Evolutionary conservation across 2,888 invertebrate genomes (phyloP).

Genomic region (Ophion ellenae): DNA sequence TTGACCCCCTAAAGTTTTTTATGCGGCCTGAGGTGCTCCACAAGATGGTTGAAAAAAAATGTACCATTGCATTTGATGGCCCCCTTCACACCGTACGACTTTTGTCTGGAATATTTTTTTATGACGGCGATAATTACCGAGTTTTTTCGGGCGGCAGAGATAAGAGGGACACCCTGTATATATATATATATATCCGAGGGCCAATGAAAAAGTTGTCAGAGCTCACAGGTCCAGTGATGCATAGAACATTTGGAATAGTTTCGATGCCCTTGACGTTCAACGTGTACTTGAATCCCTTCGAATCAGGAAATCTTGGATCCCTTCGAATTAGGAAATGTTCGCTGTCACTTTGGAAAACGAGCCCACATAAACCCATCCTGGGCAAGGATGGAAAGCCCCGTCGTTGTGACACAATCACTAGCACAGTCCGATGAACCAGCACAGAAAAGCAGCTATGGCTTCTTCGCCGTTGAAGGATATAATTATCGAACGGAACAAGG

Average conservation of each 20-base stretch:
- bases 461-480: constrained; percentile 6
- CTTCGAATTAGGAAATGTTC: constrained; percentile 8
- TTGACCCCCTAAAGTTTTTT: too few relatives aligned
- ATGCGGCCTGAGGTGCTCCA: too few relatives aligned
- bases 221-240: constrained; percentile 4
- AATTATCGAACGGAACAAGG: constrained; percentile 7
- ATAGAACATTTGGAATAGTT: background rate
- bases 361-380: background rate
- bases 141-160: too few relatives aligned
- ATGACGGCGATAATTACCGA: too few relatives aligned
- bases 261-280: constrained; percentile 8
- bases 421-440: background rate
- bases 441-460: background rate
- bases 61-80: too few relatives aligned
- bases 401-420: constrained; percentile 11
- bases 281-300: background rate
- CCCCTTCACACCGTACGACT: too few relatives aligned
- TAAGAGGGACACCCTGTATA: background rate
- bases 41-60: too few relatives aligned
- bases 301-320: constrained; percentile 4
- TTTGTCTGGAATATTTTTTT: too few relatives aligned
- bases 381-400: constrained; percentile 17
- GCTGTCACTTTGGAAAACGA: constrained; percentile 20
- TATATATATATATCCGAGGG: background rate
- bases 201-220: background rate